Evolutionary conservation across 2,888 invertebrate genomes (phyloP), one percentile per base, ranked within the genome.

Genomic region (Syrista parreyssii): DNA sequence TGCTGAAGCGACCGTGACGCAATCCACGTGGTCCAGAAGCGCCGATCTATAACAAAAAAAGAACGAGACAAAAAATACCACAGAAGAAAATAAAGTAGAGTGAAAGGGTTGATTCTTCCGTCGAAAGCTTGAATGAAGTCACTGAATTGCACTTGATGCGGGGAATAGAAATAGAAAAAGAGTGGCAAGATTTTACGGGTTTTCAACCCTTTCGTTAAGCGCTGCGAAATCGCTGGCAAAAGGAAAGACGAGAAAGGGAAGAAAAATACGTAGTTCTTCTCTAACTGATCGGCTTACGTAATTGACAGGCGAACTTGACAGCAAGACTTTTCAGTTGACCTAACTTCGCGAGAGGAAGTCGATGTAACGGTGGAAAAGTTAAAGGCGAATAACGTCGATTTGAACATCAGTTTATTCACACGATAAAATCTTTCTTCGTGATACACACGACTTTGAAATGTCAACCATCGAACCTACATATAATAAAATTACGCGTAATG

Each of bases 1-100:
- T 77, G 34, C 71, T 55, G 12, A 75, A 77, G 69, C 75, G 77
- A 75, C 33, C 32, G 34, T 77, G 77, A 74, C 30, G 68, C 69
- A 77, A 69, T 23, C 9, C 23, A 55, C 23, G 23, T 55, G 55
- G 6, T 55, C 55, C 55, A 23, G 55, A 9, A 55, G 9, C 23
- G 6, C 2, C 23, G 23, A 1, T 0, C 55, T 23, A 55, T 55
- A 55, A 55, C 23, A 55, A 36, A 36, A 36, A 35, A 55, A 40
- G 23, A 23, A 23, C 2, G 23, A 9, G 9, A 55, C 23, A 55
- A 55, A 2, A 55, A 23, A 23, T 23, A 23, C 9, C 23, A 23
- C 23, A 23, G 9, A 55, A 55, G 9, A 9, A 55, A 9, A 23
- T 55, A 55, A 55, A 23, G 23, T 55, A 55, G 55, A 55, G 23